phyloP scores from a whole-genome alignment of 2,888 invertebrate species.

The Tortricodes alternella region DNA sequence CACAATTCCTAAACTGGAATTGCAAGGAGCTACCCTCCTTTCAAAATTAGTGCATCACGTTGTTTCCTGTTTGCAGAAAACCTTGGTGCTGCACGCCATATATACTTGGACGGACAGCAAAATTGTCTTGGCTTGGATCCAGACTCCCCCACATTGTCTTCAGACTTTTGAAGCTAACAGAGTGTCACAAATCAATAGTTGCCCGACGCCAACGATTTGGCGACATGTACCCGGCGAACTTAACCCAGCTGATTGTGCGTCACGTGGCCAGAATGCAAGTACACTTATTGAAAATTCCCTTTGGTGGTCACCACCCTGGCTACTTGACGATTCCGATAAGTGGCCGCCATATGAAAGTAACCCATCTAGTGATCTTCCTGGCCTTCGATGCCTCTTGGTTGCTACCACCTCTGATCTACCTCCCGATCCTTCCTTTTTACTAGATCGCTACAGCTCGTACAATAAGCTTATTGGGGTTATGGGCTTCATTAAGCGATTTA shows the following conservation, averaged over 20 bases:
- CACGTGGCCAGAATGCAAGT: not conserved
- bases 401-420: not conserved
- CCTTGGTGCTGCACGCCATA: not conserved
- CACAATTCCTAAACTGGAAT: conserved; percentile 14
- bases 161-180: conserved; percentile 12
- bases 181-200: conserved; percentile 1
- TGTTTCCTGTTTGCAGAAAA: not conserved
- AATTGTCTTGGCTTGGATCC: conserved; percentile 5
- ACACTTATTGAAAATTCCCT: not conserved
- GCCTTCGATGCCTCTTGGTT: not conserved
- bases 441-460: not conserved
- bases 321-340: not conserved
- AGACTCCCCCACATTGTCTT: conserved; percentile 1
- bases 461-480: not conserved
- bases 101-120: conserved; percentile 7
- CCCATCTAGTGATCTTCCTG: not conserved
- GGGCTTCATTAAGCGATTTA: not conserved
- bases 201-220: not conserved
- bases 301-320: conserved; percentile 1
- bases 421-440: not conserved
- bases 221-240: conserved; percentile 6
- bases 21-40: conserved; percentile 7
- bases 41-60: conserved; percentile 8
- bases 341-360: not conserved
- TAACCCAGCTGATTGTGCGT: conserved; percentile 2